Evolutionary conservation across 2,797 vertebrate species (phyloP), one percentile per base, ranked within the genome.

Genomic region (Margarornis squamiger): DNA sequence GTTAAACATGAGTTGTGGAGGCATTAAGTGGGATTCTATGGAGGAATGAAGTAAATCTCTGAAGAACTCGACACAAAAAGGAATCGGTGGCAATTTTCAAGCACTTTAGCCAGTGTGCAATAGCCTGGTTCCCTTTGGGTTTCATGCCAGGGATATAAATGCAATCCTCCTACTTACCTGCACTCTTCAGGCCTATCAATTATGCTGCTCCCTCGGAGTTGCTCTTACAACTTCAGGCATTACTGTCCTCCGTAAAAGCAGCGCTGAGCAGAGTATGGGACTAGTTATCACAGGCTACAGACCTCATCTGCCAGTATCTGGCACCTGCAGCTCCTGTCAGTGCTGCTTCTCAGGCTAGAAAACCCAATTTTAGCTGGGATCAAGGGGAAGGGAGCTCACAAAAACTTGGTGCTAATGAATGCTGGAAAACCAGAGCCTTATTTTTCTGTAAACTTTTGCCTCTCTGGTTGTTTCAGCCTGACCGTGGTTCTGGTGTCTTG

Each of bases 1-100:
- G 92, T 97, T 98, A 97, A 97, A 97, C 97, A 97, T 97, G 97
- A 98, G 95, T 96, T 97, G 93, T 84, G 89, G 65, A 83, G 91
- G 91, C 73, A 85, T 96, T 97, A 97, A 96, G 94, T 88, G 76
- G 88, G 95, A 96, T 95, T 96, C 95, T 78, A 57, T 22, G 78
- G 58, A 92, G 94, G 93, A 88, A 90, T 41, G 87, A 91, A 81
- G 73, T 94, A 92, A 88, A 96, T 95, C 96, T 96, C 92, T 67
- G 77, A 90, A 87, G 95, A 96, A 89, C 95, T 93, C 15, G 22
- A 86, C 71, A 89, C 54, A 22, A 59, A 92, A 93, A 82, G 86
- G 92, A 86, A 61, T 73, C n/a, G 88, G 97, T 97, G 97, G 96
- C 97, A 97, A 97, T 97, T 97, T 97, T 80, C 82, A 87, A 93